Conservation (phyloP, 2,797 vertebrate species). For the Sebastes baramenuke region DNA sequence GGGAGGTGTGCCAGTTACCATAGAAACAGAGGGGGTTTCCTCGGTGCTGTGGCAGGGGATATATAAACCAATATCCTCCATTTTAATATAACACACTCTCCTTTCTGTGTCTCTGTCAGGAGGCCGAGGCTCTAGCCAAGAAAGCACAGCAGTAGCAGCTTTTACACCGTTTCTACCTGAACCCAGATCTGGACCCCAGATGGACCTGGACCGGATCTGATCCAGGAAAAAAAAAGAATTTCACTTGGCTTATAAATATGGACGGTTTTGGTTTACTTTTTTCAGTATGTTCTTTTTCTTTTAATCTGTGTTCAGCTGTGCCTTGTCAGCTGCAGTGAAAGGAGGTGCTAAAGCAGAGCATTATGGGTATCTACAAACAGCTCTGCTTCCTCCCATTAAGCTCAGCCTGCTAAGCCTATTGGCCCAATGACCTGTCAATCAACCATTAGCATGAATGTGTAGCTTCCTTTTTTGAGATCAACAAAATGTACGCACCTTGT, state of each 20-base stretch:
- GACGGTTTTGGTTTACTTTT: conserved; percentile 25
- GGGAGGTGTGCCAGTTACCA: conserved; percentile 72
- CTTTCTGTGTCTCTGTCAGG: conserved; percentile 78
- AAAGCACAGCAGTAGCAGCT: conserved; percentile 80
- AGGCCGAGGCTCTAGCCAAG: conserved; percentile 92
- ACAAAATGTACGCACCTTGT: conserved; percentile 1
- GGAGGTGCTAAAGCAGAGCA: conserved; percentile 50
- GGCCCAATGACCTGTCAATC: conserved; percentile 48
- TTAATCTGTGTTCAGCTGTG: conserved; percentile 66
- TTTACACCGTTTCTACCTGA: conserved; percentile 26
- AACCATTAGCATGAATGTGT: conserved; percentile 30
- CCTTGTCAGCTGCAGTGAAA: conserved; percentile 71
- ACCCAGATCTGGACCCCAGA: conserved; percentile 50
- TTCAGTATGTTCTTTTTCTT: conserved; percentile 23
- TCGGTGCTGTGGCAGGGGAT: conserved; percentile 34
- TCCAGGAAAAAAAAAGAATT: conserved; percentile 25
- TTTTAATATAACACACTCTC: conserved; percentile 53
- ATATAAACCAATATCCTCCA: conserved; percentile 60
- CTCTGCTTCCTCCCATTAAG: conserved; percentile 49
- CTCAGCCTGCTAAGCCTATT: conserved; percentile 55
- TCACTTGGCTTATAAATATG: conserved; percentile 45
- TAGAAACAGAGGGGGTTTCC: conserved; percentile 72
- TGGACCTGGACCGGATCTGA: conserved; percentile 47
- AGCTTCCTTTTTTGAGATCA: conserved; percentile 13
- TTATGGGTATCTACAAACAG: conserved; percentile 36